phyloP scores from a whole-genome alignment of 2,797 vertebrate species.

The Allobates femoralis region DNA sequence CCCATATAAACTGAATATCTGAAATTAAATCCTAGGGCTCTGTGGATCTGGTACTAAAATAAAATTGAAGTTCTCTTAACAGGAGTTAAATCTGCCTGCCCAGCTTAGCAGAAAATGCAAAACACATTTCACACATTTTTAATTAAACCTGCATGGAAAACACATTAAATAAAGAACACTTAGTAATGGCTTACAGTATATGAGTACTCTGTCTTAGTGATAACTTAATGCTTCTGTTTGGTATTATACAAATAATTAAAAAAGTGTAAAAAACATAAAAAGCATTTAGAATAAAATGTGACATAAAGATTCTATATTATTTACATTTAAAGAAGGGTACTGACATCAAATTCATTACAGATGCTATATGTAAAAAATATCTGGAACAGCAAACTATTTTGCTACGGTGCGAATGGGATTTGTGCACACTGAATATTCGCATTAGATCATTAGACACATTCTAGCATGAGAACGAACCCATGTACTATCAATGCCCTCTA shows the following conservation, averaged over 20 bases:
- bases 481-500: conserved; percentile 19
- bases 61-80: conserved; percentile 38
- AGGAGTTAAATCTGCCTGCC: conserved; percentile 39
- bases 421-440: conserved; percentile 32
- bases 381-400: conserved; percentile 32
- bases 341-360: not conserved
- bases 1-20: conserved; percentile 50
- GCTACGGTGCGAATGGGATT: conserved; percentile 32
- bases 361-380: conserved; percentile 7
- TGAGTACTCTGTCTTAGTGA: not conserved
- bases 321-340: not conserved
- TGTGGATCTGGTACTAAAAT: conserved; percentile 47
- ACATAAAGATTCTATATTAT: not conserved
- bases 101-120: conserved; percentile 37
- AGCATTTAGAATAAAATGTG: not conserved
- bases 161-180: conserved; percentile 42
- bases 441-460: conserved; percentile 21
- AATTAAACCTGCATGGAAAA: conserved; percentile 53
- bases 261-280: not conserved
- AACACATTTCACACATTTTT: conserved; percentile 62
- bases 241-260: not conserved
- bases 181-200: not conserved
- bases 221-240: conserved; percentile 6
- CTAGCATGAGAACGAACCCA: not conserved
- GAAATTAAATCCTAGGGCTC: conserved; percentile 44